Conservation (phyloP, 2,888 invertebrate genomes). For the Andrena camellia region DNA sequence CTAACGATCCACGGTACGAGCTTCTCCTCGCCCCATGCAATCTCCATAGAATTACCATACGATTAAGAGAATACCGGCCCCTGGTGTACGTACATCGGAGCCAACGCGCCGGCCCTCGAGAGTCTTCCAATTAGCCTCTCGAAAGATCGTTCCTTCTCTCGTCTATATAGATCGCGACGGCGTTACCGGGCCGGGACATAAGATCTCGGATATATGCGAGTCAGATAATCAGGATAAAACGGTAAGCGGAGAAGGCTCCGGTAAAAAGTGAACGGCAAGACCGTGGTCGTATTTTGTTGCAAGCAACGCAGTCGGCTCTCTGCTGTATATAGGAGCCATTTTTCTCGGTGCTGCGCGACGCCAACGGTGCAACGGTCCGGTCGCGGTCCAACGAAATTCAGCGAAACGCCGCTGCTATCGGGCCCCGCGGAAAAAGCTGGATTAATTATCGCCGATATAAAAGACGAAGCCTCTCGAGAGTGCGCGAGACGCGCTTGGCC, state of each 20-base stretch:
- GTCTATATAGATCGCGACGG: slow-evolving; percentile 48
- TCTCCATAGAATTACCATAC: slow-evolving; percentile 85
- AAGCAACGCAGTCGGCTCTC: not conserved
- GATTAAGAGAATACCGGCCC: slow-evolving; percentile 80
- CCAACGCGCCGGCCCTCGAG: slow-evolving; percentile 67
- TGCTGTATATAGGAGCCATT: too few relatives aligned
- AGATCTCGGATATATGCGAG: slow-evolving; percentile 49
- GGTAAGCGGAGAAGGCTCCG: slow-evolving; percentile 24
- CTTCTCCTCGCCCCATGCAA: slow-evolving; percentile 82
- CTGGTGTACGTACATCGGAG: slow-evolving; percentile 55
- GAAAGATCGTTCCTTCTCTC: slow-evolving; percentile 66
- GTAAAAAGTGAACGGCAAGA: slow-evolving; percentile 24
- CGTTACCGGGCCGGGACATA: slow-evolving; percentile 44
- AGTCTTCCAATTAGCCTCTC: slow-evolving; percentile 76
- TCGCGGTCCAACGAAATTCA: not conserved
- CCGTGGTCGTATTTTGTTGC: slow-evolving; percentile 25
- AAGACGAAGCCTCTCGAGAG: not conserved
- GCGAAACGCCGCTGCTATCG: not conserved
- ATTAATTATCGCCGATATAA: slow-evolving; percentile 29
- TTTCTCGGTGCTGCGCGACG: not conserved
- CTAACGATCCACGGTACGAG: slow-evolving; percentile 82
- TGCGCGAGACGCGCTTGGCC: not conserved
- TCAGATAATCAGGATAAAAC: slow-evolving; percentile 53
- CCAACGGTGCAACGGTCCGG: not conserved
- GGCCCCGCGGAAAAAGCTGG: not conserved